Evolutionary conservation across 2,113 vertebrate species (phyloP).

Genomic region (Pachycephala philippinensis): DNA sequence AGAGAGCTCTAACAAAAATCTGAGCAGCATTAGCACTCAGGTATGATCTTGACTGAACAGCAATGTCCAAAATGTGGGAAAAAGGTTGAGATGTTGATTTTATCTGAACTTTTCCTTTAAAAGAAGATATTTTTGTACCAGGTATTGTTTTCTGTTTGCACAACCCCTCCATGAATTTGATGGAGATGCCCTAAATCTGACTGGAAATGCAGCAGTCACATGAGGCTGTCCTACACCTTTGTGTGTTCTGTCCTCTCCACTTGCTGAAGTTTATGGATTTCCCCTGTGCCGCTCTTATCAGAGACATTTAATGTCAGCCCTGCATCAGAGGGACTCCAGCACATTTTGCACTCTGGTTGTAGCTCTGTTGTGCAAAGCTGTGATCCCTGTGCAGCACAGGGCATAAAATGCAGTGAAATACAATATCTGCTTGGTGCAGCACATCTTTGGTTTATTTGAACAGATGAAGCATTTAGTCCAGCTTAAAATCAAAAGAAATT

Average conservation of each 20-base stretch:
- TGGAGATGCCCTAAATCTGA: background rate
- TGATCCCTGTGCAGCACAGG: background rate
- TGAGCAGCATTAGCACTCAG: background rate
- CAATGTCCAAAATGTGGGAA: background rate
- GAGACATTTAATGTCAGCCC: background rate
- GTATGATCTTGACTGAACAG: background rate
- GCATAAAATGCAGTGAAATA: background rate
- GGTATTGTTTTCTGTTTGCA: background rate
- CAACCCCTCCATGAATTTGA: background rate
- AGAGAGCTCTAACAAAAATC: background rate
- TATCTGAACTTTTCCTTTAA: background rate
- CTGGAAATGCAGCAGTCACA: background rate
- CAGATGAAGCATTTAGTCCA: background rate
- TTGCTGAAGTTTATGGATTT: background rate
- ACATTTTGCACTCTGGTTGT: background rate
- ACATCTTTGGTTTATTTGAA: background rate
- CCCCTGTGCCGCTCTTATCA: background rate
- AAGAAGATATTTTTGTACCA: background rate
- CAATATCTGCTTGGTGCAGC: background rate
- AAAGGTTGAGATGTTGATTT: background rate
- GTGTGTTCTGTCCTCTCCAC: background rate
- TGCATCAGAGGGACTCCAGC: background rate
- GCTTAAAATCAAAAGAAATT: background rate
- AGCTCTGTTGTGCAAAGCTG: background rate
- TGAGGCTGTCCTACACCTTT: background rate